A percentile compares a stretch with the other conserved stretches of the same genome.
Evolutionary conservation across 1,140 invertebrate species (phyloP).

Genomic region (Luehdorfia chinensis): DNA sequence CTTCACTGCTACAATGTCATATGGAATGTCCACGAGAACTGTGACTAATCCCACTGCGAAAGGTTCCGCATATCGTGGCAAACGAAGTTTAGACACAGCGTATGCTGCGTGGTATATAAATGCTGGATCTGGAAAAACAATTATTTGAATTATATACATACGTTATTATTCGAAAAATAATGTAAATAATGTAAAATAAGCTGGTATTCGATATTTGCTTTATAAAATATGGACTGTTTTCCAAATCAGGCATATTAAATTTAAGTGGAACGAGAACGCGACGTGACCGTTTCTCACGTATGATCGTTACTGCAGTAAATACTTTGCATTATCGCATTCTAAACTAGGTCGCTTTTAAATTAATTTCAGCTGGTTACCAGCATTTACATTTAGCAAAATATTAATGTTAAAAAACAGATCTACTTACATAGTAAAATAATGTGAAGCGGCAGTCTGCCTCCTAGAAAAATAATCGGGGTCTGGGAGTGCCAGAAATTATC

Average conservation of each 20-base stretch:
- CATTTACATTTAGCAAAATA: too few species aligned
- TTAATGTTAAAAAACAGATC: constrained; percentile 4
- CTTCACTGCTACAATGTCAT: constrained; percentile 88
- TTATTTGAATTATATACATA: too few species aligned
- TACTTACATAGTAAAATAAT: constrained; percentile 85
- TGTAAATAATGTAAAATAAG: background rate
- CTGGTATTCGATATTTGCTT: too few species aligned
- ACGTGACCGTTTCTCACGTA: too few species aligned
- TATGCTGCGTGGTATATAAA: constrained; percentile 86
- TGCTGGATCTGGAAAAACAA: constrained; percentile 81
- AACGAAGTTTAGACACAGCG: constrained; percentile 80
- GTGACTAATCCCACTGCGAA: constrained; percentile 86
- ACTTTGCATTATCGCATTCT: too few species aligned
- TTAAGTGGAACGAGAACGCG: too few species aligned
- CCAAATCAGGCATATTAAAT: too few species aligned
- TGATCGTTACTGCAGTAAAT: too few species aligned
- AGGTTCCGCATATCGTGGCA: constrained; percentile 83
- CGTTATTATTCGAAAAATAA: background rate
- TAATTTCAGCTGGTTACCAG: too few species aligned
- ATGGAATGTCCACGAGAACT: constrained; percentile 87
- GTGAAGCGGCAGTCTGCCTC: constrained; percentile 82
- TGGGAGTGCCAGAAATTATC: constrained; percentile 91
- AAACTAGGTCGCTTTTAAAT: too few species aligned
- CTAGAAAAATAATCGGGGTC: constrained; percentile 83
- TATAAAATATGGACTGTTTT: too few species aligned